These are phyloP conservation scores for Rhamnusium bicolor DNA, from an alignment of 2,888 invertebrate genomes.

Conservation along the genomic window DNA sequence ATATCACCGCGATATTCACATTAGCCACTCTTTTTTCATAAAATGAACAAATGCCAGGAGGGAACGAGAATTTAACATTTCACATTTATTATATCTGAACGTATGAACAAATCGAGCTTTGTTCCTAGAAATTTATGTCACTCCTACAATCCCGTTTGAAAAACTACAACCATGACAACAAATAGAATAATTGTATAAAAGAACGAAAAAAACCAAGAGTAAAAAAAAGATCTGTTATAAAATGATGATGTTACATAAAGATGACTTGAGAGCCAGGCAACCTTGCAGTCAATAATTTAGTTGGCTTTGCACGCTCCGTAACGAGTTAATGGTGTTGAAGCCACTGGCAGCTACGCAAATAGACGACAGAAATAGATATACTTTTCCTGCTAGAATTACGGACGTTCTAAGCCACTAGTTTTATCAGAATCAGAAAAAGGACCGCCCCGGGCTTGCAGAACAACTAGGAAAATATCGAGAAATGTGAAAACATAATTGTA, in stretches of 20 bases:
- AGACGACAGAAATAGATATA: conserved; percentile 5
- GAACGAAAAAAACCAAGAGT: neutral
- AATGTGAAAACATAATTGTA: neutral
- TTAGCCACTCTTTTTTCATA: too few relatives aligned
- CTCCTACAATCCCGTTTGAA: conserved; percentile 13
- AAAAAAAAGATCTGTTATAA: conserved; percentile 1
- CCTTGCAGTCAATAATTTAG: conserved; percentile 26
- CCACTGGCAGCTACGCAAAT: conserved; percentile 23
- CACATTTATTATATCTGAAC: too few relatives aligned
- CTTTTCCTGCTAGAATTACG: neutral
- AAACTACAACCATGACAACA: conserved; percentile 10
- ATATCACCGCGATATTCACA: too few relatives aligned
- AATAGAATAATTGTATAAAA: conserved; percentile 11
- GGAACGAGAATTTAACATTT: too few relatives aligned
- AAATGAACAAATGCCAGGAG: too few relatives aligned
- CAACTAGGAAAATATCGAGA: neutral
- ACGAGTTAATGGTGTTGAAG: conserved; percentile 4
- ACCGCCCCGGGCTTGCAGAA: neutral
- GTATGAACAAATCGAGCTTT: neutral
- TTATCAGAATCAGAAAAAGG: neutral
- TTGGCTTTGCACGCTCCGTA: conserved; percentile 17
- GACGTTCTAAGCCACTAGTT: conserved; percentile 11
- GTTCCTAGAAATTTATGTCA: neutral
- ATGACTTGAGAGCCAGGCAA: conserved; percentile 21
- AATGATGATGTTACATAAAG: conserved; percentile 6